Evolutionary conservation across 2,888 invertebrate species (phyloP).

Genomic region (Philhelius pedissequus): DNA sequence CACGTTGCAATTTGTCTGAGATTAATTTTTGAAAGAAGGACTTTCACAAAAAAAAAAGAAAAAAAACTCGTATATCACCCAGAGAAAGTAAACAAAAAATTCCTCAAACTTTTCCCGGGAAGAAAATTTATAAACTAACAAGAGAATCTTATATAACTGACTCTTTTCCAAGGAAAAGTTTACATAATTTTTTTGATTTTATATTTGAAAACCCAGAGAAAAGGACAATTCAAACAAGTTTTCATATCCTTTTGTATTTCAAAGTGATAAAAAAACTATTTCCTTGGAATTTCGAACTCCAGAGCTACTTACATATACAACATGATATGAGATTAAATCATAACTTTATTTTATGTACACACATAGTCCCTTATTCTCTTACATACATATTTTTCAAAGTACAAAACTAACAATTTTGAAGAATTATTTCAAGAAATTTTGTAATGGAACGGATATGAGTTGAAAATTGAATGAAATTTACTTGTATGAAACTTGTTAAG

Average conservation of each 20-base stretch:
- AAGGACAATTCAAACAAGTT: not conserved
- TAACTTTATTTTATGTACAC: not conserved
- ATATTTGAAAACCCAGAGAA: not conserved
- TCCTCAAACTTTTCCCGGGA: not conserved
- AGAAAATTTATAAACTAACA: not conserved
- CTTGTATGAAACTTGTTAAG: not conserved
- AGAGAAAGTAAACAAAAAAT: not conserved
- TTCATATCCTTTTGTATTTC: not conserved
- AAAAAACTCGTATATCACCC: not conserved
- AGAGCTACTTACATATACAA: not conserved
- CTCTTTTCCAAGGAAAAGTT: not conserved
- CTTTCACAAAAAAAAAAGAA: not conserved
- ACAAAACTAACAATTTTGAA: not conserved
- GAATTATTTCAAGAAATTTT: not conserved
- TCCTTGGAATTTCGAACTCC: not conserved
- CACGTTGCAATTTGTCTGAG: conserved; percentile 2
- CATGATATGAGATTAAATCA: not conserved
- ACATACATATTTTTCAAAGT: not conserved
- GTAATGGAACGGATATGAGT: not conserved
- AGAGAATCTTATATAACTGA: not conserved
- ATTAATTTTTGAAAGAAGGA: not conserved
- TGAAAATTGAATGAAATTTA: not conserved
- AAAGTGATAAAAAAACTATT: not conserved
- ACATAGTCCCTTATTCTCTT: not conserved
- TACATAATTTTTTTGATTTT: not conserved